A percentile compares a stretch with the other conserved stretches of the same genome.
These are phyloP conservation scores for Acanthosepion esculentum DNA, from an alignment of 2,888 invertebrate species.

Conservation along the genomic window DNA sequence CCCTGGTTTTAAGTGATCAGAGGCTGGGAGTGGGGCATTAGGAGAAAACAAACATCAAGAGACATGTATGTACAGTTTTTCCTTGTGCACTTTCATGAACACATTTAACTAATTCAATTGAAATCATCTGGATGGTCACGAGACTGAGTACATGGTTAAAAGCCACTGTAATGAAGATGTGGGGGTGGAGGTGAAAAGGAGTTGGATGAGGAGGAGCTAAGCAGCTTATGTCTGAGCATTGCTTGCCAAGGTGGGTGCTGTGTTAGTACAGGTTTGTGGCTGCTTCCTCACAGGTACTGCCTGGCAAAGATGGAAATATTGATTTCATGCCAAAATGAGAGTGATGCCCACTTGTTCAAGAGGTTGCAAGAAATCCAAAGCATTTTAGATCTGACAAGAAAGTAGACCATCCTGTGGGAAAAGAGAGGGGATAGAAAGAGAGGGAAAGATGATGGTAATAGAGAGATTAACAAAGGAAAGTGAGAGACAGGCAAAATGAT, in stretches of 20 bases:
- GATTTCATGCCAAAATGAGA: slow-evolving; percentile 33
- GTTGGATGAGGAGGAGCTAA: background rate
- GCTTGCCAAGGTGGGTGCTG: slow-evolving; percentile 7
- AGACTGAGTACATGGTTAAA: background rate
- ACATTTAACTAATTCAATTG: slow-evolving; percentile 33
- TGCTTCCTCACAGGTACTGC: slow-evolving; percentile 18
- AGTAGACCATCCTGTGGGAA: background rate
- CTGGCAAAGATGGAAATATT: background rate
- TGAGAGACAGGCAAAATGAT: no score
- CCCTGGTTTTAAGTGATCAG: background rate
- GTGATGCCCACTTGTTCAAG: slow-evolving; percentile 1
- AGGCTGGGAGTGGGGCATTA: background rate
- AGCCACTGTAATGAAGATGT: background rate
- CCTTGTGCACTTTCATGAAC: background rate
- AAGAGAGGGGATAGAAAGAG: background rate
- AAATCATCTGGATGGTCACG: slow-evolving; percentile 33
- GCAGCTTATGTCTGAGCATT: background rate
- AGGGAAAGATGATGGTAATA: no score
- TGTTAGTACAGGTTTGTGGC: background rate
- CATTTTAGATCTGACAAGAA: slow-evolving; percentile 24
- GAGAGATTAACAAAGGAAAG: no score
- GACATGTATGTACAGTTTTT: slow-evolving; percentile 33
- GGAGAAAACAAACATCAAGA: background rate
- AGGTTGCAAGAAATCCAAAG: slow-evolving; percentile 17
- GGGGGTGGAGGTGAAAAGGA: background rate